phyloP scores from a whole-genome alignment of 2,113 vertebrate species.

The Hystrix cristata region DNA sequence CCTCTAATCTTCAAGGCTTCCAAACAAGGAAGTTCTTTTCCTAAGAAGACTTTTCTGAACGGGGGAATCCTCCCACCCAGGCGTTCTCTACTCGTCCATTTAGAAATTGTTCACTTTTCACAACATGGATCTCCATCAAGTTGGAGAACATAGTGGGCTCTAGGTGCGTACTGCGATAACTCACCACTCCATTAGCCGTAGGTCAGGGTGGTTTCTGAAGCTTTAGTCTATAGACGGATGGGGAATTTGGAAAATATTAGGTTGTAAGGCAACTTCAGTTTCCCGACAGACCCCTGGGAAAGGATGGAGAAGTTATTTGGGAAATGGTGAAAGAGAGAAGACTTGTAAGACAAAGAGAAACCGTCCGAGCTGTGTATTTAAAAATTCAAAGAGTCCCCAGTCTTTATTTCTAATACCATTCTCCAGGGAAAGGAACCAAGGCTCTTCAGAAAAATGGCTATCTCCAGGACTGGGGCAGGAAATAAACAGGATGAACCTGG shows the following conservation, averaged over 20 bases:
- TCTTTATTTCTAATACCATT: neutral
- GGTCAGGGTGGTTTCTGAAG: neutral
- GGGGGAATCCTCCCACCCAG: neutral
- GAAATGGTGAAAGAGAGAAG: neutral
- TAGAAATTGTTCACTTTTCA: neutral
- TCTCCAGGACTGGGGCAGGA: neutral
- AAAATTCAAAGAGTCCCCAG: neutral
- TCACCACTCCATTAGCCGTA: too few relatives aligned
- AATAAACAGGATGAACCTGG: neutral
- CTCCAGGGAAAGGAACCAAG: neutral
- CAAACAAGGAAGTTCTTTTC: neutral
- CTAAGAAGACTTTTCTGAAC: neutral
- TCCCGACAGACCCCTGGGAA: neutral
- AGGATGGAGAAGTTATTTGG: neutral
- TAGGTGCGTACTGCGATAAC: fast-evolving
- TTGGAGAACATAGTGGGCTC: neutral
- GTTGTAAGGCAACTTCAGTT: neutral
- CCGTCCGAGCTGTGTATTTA: neutral
- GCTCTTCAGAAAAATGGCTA: neutral
- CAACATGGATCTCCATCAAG: neutral
- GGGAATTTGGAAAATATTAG: neutral
- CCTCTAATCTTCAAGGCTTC: neutral
- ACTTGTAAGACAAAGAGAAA: neutral
- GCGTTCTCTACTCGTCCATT: neutral
- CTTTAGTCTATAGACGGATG: fast-evolving